Percentiles rank a stretch among this genome's conserved stretches.
Evolutionary conservation across 2,888 invertebrate genomes (phyloP).

Genomic region (Papilio elwesi): DNA sequence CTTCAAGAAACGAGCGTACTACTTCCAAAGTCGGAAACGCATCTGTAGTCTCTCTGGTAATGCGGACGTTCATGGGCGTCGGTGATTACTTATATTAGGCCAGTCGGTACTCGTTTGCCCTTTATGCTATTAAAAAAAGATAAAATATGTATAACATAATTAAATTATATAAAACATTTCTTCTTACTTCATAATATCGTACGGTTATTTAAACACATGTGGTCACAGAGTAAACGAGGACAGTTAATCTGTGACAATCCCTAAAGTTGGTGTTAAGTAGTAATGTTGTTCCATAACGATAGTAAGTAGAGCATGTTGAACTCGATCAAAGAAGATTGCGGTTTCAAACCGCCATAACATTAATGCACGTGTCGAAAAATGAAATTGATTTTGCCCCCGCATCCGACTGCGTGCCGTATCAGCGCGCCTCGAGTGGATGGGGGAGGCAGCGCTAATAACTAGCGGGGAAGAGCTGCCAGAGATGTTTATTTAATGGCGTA

Average conservation of each 20-base stretch:
- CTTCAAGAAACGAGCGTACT: too few species aligned
- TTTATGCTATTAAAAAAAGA: too few species aligned
- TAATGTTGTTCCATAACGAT: constrained; percentile 9
- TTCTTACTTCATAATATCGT: too few species aligned
- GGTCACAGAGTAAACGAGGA: too few species aligned
- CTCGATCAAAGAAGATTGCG: constrained; percentile 52
- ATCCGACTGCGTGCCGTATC: constrained; percentile 82
- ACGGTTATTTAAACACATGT: too few species aligned
- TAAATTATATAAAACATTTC: too few species aligned
- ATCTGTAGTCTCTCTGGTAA: too few species aligned
- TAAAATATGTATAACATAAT: too few species aligned
- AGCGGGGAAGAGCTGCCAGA: constrained; percentile 72
- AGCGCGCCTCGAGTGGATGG: constrained; percentile 74
- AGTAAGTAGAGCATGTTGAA: constrained; percentile 36
- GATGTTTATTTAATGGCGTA: constrained; percentile 83
- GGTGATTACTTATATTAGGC: too few species aligned
- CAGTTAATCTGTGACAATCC: background rate
- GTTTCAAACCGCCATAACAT: constrained; percentile 70
- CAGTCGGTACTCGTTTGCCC: too few species aligned
- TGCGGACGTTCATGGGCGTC: too few species aligned
- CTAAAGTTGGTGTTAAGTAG: background rate
- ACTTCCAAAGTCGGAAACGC: too few species aligned
- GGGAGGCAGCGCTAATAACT: constrained; percentile 80
- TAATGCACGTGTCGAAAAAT: constrained; percentile 82
- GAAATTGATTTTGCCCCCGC: constrained; percentile 80